A percentile compares a stretch with the other conserved stretches of the same genome.
These are phyloP conservation scores for Meleagris gallopavo DNA, from an alignment of 2,113 vertebrate species.

Conservation along the genomic window DNA sequence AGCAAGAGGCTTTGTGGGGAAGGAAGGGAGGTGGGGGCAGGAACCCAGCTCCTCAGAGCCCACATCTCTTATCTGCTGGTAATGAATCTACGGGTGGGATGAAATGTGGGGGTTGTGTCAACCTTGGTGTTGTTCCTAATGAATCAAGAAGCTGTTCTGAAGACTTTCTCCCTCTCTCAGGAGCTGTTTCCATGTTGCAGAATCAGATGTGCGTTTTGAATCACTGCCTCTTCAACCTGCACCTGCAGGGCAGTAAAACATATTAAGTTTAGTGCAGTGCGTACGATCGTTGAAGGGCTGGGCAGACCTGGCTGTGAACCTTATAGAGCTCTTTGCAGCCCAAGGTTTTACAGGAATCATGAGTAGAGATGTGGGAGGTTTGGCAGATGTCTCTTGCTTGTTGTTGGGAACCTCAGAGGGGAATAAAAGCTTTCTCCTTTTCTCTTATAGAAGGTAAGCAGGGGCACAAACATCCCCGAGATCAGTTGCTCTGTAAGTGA, in stretches of 20 bases:
- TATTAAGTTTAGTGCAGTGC: fast-evolving
- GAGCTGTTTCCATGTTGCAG: conserved; percentile 20
- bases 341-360: not conserved
- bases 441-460: fast-evolving
- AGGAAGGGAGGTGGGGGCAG: conserved; percentile 11
- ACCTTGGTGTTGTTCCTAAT: conserved; percentile 50
- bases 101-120: conserved; percentile 49
- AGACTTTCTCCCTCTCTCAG: conserved; percentile 41
- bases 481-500: not conserved
- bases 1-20: conserved; percentile 7
- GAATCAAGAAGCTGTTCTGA: conserved; percentile 60
- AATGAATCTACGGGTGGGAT: conserved; percentile 48
- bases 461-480: not conserved
- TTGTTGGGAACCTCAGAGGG: not conserved
- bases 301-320: not conserved
- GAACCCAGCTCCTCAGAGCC: not conserved
- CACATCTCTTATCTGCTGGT: conserved; percentile 14
- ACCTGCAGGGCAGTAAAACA: conserved; percentile 20
- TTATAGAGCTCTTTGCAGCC: not conserved
- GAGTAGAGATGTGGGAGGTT: not conserved
- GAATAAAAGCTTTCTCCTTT: not conserved
- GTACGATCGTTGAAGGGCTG: not conserved
- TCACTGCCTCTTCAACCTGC: not conserved
- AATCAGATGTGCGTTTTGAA: not conserved
- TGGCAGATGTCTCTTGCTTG: not conserved